Base-by-base conservation (phyloP, 2,797 vertebrate genomes). In the Momotus momota region DNA sequence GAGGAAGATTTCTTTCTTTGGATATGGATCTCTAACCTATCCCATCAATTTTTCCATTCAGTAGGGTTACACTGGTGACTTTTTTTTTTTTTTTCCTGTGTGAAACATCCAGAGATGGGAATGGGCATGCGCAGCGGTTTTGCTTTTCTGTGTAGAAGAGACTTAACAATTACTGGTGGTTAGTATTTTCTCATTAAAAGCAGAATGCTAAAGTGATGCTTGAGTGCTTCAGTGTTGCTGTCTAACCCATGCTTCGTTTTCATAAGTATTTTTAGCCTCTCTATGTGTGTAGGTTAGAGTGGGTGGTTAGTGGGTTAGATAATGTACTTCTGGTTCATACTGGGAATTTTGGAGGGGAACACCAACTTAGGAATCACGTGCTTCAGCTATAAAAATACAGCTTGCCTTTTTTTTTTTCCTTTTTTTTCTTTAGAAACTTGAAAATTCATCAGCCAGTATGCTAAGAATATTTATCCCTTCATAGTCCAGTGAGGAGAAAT, bases 221-320 rank as follows among this genome's bases (percentile, higher is more conserved):
- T 43, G 29, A 83, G 77, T 40, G 45, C 65, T 82, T 83, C 64
- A 70, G 12, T 12, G 7, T 86, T 75, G 49, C 84, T 79, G 33
- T 93, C 92, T 93, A 89, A 82, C 58, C 41, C n/a, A 27, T 9
- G 10, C 60, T 95, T 93, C 10, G 22, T 90, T 90, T 86, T 89
- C 29, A 0, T 86, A 93, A 80, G 64, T 91, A 70, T 85, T 81
- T 94, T 81, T 86, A 88, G 84, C 27, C 52, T 18, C 7, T 16
- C 7, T 31, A 9, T 31, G 11, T 51, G 38, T 9, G 75, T 19
- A 90, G 57, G 52, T 86, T 52, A 54, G 77, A 60, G 74, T 81
- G 87, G 40, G 66, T 75, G 85, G 80, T 86, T 92, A 64, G 46
- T 64, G 57, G 55, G 54, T 86, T 62, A 73, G 87, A 45, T 79